These are phyloP conservation scores for Brachirus orientalis DNA, from an alignment of 2,113 vertebrate species.

Conservation along the genomic window DNA sequence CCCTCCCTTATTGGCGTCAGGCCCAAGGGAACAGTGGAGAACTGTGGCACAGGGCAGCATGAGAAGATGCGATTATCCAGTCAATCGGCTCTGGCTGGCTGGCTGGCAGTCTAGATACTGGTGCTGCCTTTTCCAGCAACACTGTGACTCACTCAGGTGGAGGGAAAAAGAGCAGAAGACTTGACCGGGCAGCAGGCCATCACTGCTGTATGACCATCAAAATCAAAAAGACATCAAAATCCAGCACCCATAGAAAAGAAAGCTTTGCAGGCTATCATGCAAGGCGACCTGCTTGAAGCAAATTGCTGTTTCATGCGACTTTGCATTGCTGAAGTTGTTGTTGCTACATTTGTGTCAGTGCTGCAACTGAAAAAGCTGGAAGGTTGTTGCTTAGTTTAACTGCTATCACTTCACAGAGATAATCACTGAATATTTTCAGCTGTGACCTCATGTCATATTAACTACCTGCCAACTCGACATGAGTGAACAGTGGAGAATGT, in stretches of 20 bases:
- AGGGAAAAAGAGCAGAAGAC: not conserved
- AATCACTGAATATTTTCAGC: not conserved
- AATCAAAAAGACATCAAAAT: constrained; percentile 10
- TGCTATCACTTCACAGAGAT: not conserved
- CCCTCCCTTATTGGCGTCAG: constrained; percentile 54
- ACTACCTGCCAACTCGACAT: too few species aligned
- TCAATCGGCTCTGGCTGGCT: constrained; percentile 64
- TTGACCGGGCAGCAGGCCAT: constrained; percentile 42
- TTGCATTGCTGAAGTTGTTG: not conserved
- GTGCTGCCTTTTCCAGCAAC: constrained; percentile 17
- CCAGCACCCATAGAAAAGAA: not conserved
- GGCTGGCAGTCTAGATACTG: constrained; percentile 48
- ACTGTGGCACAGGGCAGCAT: constrained; percentile 43
- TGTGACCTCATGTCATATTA: not conserved
- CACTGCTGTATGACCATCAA: constrained; percentile 40
- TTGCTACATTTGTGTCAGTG: too few species aligned
- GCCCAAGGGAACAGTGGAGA: constrained; percentile 51
- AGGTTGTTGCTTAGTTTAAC: too few species aligned
- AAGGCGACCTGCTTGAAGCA: constrained; percentile 14
- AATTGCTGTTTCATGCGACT: not conserved
- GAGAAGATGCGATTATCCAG: constrained; percentile 74
- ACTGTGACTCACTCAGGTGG: constrained; percentile 49
- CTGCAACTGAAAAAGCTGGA: too few species aligned
- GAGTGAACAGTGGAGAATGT: constrained; percentile 12
- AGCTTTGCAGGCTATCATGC: not conserved